phyloP scores from a whole-genome alignment of 2,888 invertebrate species.

The Oeneis ivallda region DNA sequence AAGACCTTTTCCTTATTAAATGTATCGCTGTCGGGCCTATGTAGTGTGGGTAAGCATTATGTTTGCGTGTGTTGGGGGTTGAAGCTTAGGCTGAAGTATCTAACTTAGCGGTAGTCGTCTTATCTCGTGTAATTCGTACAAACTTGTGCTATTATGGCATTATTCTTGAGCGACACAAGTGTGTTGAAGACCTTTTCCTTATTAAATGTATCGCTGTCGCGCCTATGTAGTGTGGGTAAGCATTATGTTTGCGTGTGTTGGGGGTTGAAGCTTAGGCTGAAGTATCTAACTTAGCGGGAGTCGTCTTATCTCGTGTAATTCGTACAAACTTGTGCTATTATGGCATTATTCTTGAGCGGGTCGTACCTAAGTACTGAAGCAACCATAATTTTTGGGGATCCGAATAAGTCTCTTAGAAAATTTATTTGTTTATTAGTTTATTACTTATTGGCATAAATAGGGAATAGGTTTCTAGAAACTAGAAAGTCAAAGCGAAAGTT shows the following conservation, averaged over 20 bases:
- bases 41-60: neutral
- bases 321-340: constrained; percentile 4
- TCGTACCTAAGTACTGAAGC: neutral
- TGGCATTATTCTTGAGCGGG: neutral
- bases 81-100: neutral
- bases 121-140: too few relatives aligned
- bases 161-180: neutral
- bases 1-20: constrained; percentile 1
- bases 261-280: too few relatives aligned
- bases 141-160: too few relatives aligned
- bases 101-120: neutral
- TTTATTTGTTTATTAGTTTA: too few relatives aligned
- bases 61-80: neutral
- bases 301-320: constrained; percentile 8
- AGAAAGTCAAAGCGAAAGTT: too few relatives aligned
- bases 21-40: neutral
- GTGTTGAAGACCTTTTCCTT: constrained; percentile 2
- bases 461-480: too few relatives aligned
- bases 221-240: neutral
- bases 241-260: neutral
- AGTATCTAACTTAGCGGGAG: neutral
- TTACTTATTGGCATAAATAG: too few relatives aligned
- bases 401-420: too few relatives aligned
- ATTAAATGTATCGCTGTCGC: neutral
- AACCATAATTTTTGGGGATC: neutral